Evolutionary conservation across 2,888 invertebrate genomes (phyloP).

Genomic region (Drosophila dives): DNA sequence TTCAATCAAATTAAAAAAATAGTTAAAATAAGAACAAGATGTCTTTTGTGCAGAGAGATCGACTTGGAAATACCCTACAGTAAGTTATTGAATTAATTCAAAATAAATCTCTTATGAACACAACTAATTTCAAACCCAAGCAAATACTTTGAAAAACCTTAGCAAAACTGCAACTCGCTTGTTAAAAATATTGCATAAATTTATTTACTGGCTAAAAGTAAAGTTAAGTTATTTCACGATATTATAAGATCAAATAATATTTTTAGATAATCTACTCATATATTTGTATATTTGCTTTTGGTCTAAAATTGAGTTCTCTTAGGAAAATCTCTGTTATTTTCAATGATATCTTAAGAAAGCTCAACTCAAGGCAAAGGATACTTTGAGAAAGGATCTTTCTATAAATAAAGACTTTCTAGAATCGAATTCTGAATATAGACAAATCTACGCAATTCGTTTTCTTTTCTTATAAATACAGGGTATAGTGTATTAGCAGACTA

Average conservation of each 20-base stretch:
- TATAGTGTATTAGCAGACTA: not conserved
- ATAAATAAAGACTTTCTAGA: not conserved
- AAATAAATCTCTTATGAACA: not conserved
- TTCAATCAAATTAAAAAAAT: not conserved
- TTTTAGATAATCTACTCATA: no score
- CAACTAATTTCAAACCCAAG: not conserved
- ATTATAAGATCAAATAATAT: no score
- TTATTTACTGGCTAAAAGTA: no score
- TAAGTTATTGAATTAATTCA: not conserved
- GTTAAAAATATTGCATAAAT: no score
- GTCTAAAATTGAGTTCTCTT: not conserved
- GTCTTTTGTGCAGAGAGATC: not conserved
- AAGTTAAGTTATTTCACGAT: no score
- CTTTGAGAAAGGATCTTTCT: not conserved
- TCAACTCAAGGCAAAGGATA: not conserved
- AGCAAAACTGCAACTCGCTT: no score
- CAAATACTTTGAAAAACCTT: no score
- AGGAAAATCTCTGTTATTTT: not conserved
- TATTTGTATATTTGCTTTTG: no score
- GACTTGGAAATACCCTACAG: not conserved
- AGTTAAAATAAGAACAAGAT: not conserved
- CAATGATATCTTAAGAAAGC: not conserved
- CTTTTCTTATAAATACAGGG: not conserved
- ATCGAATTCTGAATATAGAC: not conserved
- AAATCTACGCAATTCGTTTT: not conserved